Conservation (phyloP, 2,888 invertebrate genomes). For the Merodon equestris region DNA sequence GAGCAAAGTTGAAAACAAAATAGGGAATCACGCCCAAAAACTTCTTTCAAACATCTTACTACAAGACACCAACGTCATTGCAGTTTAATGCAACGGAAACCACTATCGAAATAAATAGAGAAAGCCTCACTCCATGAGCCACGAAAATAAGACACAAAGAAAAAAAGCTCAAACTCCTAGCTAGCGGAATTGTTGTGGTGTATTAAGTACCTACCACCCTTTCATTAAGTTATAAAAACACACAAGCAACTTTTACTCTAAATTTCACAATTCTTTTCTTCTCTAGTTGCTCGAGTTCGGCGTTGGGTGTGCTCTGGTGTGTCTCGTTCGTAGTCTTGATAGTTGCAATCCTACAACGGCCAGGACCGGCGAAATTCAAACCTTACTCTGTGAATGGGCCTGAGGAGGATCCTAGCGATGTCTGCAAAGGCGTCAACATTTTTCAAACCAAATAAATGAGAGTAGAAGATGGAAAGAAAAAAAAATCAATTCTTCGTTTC, state of each 20-base stretch:
- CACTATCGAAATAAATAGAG: slow-evolving; percentile 52
- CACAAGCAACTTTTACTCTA: slow-evolving; percentile 62
- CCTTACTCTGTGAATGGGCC: slow-evolving; percentile 13
- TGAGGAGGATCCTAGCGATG: no score
- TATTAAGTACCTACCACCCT: slow-evolving; percentile 68
- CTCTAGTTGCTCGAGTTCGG: neutral
- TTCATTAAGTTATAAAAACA: slow-evolving; percentile 67
- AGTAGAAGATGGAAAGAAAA: slow-evolving; percentile 7
- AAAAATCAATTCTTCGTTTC: slow-evolving; percentile 5
- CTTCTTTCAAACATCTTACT: slow-evolving; percentile 8
- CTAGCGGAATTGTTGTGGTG: slow-evolving; percentile 54
- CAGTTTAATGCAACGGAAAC: slow-evolving; percentile 65
- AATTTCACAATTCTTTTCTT: slow-evolving; percentile 55
- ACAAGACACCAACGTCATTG: slow-evolving; percentile 59
- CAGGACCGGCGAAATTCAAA: slow-evolving; percentile 17
- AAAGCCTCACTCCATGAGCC: slow-evolving; percentile 23
- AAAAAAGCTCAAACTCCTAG: neutral
- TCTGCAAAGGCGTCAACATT: slow-evolving; percentile 21
- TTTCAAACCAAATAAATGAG: neutral
- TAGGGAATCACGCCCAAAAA: slow-evolving; percentile 24
- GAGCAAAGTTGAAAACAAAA: slow-evolving; percentile 18
- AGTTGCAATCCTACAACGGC: neutral
- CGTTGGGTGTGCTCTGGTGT: neutral
- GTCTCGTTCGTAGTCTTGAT: slow-evolving; percentile 10
- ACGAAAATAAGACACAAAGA: slow-evolving; percentile 3